These are phyloP conservation scores for Heliconius aoede DNA, from an alignment of 2,888 invertebrate genomes.

Conservation along the genomic window DNA sequence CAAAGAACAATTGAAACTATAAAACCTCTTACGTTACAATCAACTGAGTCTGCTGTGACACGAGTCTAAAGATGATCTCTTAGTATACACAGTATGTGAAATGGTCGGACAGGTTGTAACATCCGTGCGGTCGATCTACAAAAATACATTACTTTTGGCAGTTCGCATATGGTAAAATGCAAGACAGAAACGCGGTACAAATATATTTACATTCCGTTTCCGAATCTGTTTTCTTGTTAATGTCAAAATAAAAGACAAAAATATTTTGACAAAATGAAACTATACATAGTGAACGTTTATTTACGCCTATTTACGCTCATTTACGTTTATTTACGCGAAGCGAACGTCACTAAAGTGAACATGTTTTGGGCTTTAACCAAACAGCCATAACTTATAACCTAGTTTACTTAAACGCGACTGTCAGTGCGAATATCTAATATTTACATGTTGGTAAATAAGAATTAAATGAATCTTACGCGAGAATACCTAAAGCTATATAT, in stretches of 20 bases:
- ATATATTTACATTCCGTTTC: slow-evolving; percentile 73
- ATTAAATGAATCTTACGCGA: slow-evolving; percentile 60
- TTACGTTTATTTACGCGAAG: slow-evolving; percentile 52
- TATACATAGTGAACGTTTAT: slow-evolving; percentile 53
- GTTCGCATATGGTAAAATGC: slow-evolving; percentile 83
- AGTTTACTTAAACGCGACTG: slow-evolving; percentile 74
- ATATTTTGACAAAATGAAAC: slow-evolving; percentile 52
- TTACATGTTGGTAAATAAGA: slow-evolving; percentile 70
- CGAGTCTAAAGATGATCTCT: neutral
- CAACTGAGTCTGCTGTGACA: neutral
- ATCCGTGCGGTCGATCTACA: slow-evolving; percentile 61
- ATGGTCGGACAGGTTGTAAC: slow-evolving; percentile 43
- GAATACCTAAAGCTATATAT: slow-evolving; percentile 38
- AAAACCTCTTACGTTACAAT: neutral
- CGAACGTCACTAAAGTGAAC: slow-evolving; percentile 55
- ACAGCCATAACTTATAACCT: slow-evolving; percentile 76
- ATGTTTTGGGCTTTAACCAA: slow-evolving; percentile 61
- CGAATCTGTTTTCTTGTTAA: slow-evolving; percentile 37
- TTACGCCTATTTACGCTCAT: neutral
- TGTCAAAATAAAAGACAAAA: slow-evolving; percentile 45
- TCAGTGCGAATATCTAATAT: slow-evolving; percentile 78
- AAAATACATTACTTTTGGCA: slow-evolving; percentile 82
- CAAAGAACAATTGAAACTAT: neutral
- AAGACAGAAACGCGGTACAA: slow-evolving; percentile 72
- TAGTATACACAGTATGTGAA: slow-evolving; percentile 6